These are phyloP conservation scores for Sylvilagus bachmani DNA, from an alignment of 2,113 vertebrate species.

Conservation along the genomic window DNA sequence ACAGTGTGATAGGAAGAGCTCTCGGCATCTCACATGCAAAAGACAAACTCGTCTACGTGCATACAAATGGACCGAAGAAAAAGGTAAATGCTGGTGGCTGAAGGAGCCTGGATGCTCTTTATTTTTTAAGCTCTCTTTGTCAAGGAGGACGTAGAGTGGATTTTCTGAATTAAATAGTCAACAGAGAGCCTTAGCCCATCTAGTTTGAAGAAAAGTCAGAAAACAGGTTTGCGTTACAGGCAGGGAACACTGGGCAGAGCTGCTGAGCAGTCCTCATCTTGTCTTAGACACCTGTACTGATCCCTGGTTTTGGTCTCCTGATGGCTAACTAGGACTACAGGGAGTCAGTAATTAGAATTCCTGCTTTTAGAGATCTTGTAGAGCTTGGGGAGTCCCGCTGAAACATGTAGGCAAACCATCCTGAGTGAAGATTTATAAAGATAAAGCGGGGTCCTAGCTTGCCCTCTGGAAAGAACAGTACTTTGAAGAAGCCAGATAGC, in stretches of 20 bases:
- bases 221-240: not conserved
- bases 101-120: not conserved
- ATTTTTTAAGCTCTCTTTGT: not conserved
- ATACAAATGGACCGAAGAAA: slow-evolving; percentile 90
- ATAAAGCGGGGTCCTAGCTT: not conserved
- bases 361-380: not conserved
- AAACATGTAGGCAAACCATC: not conserved
- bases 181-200: slow-evolving; percentile 18
- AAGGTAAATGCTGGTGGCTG: slow-evolving; percentile 88
- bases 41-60: slow-evolving; percentile 93
- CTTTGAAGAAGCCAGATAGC: not conserved
- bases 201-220: not conserved
- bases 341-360: not conserved
- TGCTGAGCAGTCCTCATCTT: not conserved
- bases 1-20: slow-evolving; percentile 91
- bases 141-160: not conserved
- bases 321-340: not conserved
- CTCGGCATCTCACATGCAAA: slow-evolving; percentile 92
- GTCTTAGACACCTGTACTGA: not conserved
- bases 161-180: not conserved
- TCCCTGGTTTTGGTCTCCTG: not conserved
- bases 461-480: not conserved
- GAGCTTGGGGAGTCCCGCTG: not conserved
- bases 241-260: not conserved
- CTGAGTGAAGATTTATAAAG: slow-evolving; percentile 21